These are phyloP conservation scores for Chloroclysta siterata DNA, from an alignment of 2,888 invertebrate genomes.

Conservation along the genomic window DNA sequence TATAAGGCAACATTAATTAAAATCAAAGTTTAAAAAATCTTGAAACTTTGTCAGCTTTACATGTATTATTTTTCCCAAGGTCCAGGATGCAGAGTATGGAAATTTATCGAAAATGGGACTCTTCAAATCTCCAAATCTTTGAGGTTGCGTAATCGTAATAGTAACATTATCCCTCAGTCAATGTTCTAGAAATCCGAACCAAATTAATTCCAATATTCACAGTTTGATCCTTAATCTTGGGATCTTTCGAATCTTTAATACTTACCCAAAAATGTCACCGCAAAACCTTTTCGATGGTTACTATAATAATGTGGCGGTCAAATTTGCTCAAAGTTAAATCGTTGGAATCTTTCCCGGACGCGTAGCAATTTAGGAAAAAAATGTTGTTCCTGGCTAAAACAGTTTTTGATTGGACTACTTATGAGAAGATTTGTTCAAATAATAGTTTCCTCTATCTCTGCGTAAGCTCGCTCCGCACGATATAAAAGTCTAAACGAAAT, in stretches of 20 bases:
- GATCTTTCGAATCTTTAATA: conserved; percentile 13
- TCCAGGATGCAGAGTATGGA: conserved; percentile 3
- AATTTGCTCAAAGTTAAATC: neutral
- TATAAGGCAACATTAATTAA: neutral
- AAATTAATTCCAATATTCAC: conserved; percentile 1
- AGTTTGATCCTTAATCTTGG: conserved; percentile 5
- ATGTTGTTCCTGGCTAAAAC: conserved; percentile 21
- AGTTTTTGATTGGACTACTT: conserved; percentile 14
- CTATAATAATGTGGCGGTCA: neutral
- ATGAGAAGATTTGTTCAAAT: conserved; percentile 26
- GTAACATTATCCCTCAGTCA: conserved; percentile 2
- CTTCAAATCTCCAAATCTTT: conserved; percentile 1
- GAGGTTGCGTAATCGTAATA: neutral
- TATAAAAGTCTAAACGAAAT: conserved; percentile 41
- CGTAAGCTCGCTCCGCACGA: conserved; percentile 34
- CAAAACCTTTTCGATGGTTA: conserved; percentile 3
- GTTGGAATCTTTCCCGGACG: neutral
- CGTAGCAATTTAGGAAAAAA: conserved; percentile 10
- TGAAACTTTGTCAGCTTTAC: conserved; percentile 2
- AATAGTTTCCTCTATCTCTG: conserved; percentile 27
- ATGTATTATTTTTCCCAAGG: conserved; percentile 6
- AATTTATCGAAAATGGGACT: neutral
- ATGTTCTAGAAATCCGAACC: neutral
- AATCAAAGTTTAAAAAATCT: neutral
- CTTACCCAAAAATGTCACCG: conserved; percentile 2